These are phyloP conservation scores for Pristionchus arcanus DNA, from an alignment of 2,888 invertebrate species.

Conservation along the genomic window DNA sequence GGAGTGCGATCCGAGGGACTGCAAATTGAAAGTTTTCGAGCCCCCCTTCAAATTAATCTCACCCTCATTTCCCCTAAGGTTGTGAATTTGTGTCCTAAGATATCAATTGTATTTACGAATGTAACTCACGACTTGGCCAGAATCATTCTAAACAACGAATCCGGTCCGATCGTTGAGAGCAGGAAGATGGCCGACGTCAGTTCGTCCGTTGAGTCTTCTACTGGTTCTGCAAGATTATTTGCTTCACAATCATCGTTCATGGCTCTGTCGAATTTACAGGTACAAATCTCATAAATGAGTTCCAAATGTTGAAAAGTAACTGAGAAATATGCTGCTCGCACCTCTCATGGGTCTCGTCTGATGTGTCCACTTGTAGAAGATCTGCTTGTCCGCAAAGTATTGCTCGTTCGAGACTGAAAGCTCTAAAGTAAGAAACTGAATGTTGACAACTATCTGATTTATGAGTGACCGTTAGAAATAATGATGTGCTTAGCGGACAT, in stretches of 20 bases:
- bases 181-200: slow-evolving; percentile 81
- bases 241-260: too few species aligned
- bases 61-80: too few species aligned
- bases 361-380: slow-evolving; percentile 87
- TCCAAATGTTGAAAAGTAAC: too few species aligned
- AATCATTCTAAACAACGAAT: slow-evolving; percentile 88
- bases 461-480: too few species aligned
- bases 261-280: too few species aligned
- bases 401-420: slow-evolving; percentile 87
- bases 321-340: too few species aligned
- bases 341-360: not conserved
- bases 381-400: slow-evolving; percentile 89
- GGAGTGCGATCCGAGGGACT: slow-evolving; percentile 87
- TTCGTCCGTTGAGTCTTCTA: slow-evolving; percentile 84
- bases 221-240: slow-evolving; percentile 83
- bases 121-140: slow-evolving; percentile 88
- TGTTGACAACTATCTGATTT: too few species aligned
- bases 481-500: too few species aligned
- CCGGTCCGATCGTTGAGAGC: slow-evolving; percentile 87
- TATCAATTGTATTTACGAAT: too few species aligned
- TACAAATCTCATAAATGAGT: not conserved
- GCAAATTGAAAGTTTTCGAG: slow-evolving; percentile 63
- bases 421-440: slow-evolving; percentile 35
- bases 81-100: too few species aligned
- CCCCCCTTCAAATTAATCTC: too few species aligned